Evolutionary conservation across 92 coral and sea anemone genomes (phyloP), one percentile per base, ranked within the genome.

Genomic region (Montipora capitata): DNA sequence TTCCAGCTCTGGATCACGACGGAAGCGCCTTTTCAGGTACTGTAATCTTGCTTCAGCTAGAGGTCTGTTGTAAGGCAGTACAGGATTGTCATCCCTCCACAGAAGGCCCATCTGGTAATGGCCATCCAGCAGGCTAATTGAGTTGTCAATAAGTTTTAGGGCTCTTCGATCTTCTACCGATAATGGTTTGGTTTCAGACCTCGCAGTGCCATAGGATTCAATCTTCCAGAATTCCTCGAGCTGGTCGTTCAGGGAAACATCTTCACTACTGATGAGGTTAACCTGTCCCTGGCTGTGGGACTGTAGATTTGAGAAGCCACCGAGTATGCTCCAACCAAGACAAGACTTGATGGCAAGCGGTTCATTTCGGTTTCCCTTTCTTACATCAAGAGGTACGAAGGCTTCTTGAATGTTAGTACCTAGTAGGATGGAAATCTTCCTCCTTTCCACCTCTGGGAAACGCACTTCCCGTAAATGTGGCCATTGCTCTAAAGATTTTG

Each of bases 271-370:
- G 40, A 81, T 57, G 41, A 64, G 77, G 61, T 92, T 88, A 5
- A 88, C 42, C 56, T 85, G 81, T 10, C 18, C 66, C 10, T 38
- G 52, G 48, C 48, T 64, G 17, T 4, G 10, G 45, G 87, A 10
- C 40, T 40, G 72, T 16, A 44, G 27, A 12, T 43, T 78, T 42
- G 81, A 40, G 64, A 16, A 73, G 52, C 88, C 69, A 57, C 94
- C 94, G 40, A 93, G 87, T 41, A 93, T 78, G 20, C 92, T 81
- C 85, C 79, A 90, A 18, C 96, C 92, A 41, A 93, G 57, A 66
- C 94, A 81, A 2, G 92, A 90, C 70, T 78, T 68, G 44, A 93
- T 90, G 20, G 96, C 94, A 41, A 93, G 42, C 11, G 92, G 96
- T 62, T 71, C 89, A 71, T 85, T 27, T n/a, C n/a, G n/a, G n/a